A percentile compares a stretch with the other conserved stretches of the same genome.
These are phyloP conservation scores for Pygmarrhopalites habei DNA, from an alignment of 1,140 invertebrate species.

Conservation along the genomic window DNA sequence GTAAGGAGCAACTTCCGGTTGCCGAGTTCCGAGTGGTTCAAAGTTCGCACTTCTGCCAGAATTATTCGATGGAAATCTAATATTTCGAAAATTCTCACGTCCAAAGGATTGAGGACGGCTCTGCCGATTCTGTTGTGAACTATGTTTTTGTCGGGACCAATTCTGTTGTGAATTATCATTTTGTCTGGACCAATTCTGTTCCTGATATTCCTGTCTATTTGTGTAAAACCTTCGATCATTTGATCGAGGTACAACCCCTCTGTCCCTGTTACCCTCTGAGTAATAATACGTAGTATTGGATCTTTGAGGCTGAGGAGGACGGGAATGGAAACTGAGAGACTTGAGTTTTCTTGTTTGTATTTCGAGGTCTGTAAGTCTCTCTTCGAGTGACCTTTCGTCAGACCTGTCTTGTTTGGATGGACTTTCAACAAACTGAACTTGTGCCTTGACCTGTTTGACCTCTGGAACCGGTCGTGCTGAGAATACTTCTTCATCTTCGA, in stretches of 20 bases:
- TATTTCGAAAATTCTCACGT: neutral
- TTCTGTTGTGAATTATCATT: neutral
- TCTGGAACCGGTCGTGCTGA: neutral
- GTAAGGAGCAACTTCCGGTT: neutral
- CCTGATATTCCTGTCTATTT: too few species aligned
- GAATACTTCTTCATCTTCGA: neutral
- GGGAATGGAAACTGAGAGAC: neutral
- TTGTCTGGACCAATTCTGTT: neutral
- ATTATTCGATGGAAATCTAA: too few species aligned
- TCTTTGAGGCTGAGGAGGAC: neutral
- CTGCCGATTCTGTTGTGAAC: neutral
- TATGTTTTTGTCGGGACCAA: neutral
- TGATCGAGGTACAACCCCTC: neutral
- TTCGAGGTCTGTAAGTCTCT: neutral
- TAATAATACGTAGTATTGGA: too few species aligned
- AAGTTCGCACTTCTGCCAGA: neutral
- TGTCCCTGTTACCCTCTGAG: too few species aligned
- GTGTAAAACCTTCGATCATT: neutral
- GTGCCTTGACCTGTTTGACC: neutral
- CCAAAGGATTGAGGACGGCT: neutral
- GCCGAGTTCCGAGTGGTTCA: neutral
- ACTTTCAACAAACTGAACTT: neutral
- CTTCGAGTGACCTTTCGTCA: neutral
- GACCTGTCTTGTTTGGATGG: neutral
- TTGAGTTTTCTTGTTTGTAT: neutral